phyloP scores from a whole-genome alignment of 2,113 vertebrate genomes.

The Struthio camelus region DNA sequence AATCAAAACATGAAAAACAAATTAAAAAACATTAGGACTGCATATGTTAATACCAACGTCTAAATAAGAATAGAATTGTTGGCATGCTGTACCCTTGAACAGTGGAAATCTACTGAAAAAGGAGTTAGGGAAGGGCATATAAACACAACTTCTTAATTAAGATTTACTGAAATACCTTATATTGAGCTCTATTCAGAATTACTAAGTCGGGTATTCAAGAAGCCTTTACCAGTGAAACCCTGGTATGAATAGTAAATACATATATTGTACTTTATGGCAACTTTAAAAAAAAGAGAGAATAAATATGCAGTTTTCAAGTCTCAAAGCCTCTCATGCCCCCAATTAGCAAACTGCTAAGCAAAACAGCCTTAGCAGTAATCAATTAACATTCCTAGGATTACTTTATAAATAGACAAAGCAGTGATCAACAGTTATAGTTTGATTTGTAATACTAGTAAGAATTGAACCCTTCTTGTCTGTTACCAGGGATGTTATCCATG shows the following conservation, averaged over 20 bases:
- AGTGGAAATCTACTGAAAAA: conserved; percentile 47
- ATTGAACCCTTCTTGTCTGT: background rate
- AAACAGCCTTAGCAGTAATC: conserved; percentile 37
- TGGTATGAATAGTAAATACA: conserved; percentile 69
- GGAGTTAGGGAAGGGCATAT: background rate
- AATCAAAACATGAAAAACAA: conserved; percentile 27
- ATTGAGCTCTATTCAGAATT: conserved; percentile 35
- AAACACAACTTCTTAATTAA: conserved; percentile 6
- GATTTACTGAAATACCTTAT: conserved; percentile 39
- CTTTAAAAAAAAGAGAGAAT: conserved; percentile 21
- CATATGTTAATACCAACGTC: background rate
- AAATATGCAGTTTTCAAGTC: conserved; percentile 42
- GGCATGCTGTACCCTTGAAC: background rate
- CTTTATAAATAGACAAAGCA: conserved; percentile 34
- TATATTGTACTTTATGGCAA: conserved; percentile 47
- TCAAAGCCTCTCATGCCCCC: conserved; percentile 16
- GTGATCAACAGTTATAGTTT: conserved; percentile 6
- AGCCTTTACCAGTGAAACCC: conserved; percentile 28
- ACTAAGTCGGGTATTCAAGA: conserved; percentile 25
- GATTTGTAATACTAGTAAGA: background rate
- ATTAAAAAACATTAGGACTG: background rate
- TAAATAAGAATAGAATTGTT: conserved; percentile 28
- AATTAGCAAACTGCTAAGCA: conserved; percentile 33
- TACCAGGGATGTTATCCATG: background rate
- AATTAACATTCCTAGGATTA: conserved; percentile 22